Evolutionary conservation across 2,888 invertebrate genomes (phyloP), one percentile per base, ranked within the genome.

Genomic region (Trissoscelio sp.): DNA sequence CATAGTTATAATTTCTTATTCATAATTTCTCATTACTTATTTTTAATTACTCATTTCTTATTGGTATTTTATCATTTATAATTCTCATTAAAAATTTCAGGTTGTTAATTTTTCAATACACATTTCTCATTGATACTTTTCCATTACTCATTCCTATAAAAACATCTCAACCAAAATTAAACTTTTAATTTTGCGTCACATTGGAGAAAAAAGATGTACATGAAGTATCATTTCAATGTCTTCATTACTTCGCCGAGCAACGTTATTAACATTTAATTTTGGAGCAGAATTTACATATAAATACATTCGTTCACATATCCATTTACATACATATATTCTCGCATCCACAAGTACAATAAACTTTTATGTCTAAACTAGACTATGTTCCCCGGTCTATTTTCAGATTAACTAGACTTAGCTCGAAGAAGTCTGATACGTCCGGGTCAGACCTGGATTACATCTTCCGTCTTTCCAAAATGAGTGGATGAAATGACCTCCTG

Each of bases 391-490:
- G 58, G 78, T 70, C 74, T 74, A 82, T 82, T 82, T 78, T 70
- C 73, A 70, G 82, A 79, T 78, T 82, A 79, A 74, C 70, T 66
- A 67, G 78, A 74, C 70, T 81, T 77, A 78, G 48, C 69, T 73
- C 34, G 48, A 79, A 82, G 78, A 69, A 70, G 78, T 82, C 74
- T 79, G 74, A 82, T 74, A 66, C 78, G 70, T 74, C 66, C 64
- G 60, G 79, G 70, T 79, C 79, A 60, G 64, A 62, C 70, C 74
- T 39, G 82, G 82, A 79, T 82, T 82, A 82, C 79, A 82, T 75
- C 74, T 79, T 82, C 67, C 82, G 74, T 75, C 74, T 82, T 73
- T 60, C 66, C 66, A 74, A 82, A 82, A 79, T 79, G 82, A 74
- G 70, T 64, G 53, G 69, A 69, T 82, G 55, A 75, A 82, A 82